Conservation (phyloP, 2,113 vertebrate species). For the Seriola quinqueradiata region DNA sequence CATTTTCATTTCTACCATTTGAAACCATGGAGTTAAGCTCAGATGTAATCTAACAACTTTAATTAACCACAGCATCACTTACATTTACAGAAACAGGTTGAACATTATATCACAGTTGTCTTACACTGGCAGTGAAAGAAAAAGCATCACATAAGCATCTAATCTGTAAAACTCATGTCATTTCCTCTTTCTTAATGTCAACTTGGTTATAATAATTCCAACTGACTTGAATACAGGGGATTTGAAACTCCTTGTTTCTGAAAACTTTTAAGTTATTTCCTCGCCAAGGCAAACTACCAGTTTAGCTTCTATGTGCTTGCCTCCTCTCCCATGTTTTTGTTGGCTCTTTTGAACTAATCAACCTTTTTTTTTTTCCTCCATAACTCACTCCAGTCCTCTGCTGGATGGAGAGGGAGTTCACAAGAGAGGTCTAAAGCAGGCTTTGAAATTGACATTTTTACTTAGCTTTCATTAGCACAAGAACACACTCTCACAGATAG, state of each 20-base stretch:
- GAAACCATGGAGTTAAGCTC: conserved; percentile 1
- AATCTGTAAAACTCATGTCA: neutral
- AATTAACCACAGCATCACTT: conserved; percentile 15
- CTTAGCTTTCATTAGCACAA: conserved; percentile 1
- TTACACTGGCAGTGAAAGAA: neutral
- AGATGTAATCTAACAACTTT: conserved; percentile 8
- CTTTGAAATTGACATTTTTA: conserved; percentile 30
- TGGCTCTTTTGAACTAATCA: conserved; percentile 55
- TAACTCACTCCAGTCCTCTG: conserved; percentile 47
- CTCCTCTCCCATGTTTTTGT: conserved; percentile 62
- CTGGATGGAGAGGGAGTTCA: conserved; percentile 48
- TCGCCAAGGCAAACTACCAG: conserved; percentile 74
- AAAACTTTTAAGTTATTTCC: conserved; percentile 47
- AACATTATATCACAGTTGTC: conserved; percentile 12
- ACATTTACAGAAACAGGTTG: neutral
- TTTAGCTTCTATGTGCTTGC: conserved; percentile 40
- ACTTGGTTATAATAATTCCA: conserved; percentile 5
- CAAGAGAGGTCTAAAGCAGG: conserved; percentile 35
- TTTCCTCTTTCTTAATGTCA: conserved; percentile 5
- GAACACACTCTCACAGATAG: neutral
- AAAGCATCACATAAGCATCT: conserved; percentile 39
- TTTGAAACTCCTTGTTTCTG: conserved; percentile 19
- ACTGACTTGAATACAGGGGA: conserved; percentile 3
- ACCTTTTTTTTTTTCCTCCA: conserved; percentile 19
- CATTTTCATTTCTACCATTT: neutral